Evolutionary conservation across 2,888 invertebrate species (phyloP).

Genomic region (Lepidochitona cinerea): DNA sequence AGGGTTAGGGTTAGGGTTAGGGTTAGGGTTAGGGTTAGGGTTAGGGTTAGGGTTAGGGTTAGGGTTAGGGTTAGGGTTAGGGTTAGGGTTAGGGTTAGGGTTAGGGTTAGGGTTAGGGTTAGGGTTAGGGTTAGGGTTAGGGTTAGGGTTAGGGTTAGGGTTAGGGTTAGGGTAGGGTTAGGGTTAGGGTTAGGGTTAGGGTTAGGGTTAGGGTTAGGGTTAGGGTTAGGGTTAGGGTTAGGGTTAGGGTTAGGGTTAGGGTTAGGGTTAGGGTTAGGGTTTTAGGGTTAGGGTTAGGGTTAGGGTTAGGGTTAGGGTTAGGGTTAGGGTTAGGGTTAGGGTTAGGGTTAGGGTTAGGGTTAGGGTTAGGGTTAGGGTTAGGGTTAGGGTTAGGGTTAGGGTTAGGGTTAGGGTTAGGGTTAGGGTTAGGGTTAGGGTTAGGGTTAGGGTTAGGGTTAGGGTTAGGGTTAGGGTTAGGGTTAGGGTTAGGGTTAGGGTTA

Average conservation of each 20-base stretch:
- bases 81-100: conserved; percentile 11
- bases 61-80: conserved; percentile 8
- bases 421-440: too few relatives aligned
- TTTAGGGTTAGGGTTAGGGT: conserved; percentile 18
- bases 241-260: conserved; percentile 18
- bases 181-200: conserved; percentile 8
- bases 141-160: conserved; percentile 22
- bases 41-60: conserved; percentile 8
- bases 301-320: conserved; percentile 10
- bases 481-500: too few relatives aligned
- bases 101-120: conserved; percentile 18
- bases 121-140: conserved; percentile 14
- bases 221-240: conserved; percentile 22
- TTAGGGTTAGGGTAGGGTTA: conserved; percentile 20
- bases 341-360: conserved; percentile 39
- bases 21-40: conserved; percentile 9
- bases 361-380: conserved; percentile 46
- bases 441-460: too few relatives aligned
- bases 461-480: too few relatives aligned
- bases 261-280: conserved; percentile 17
- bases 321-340: conserved; percentile 23
- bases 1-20: conserved; percentile 8
- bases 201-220: conserved; percentile 13
- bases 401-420: too few relatives aligned
- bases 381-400: conserved; percentile 38